Evolutionary conservation across 2,888 invertebrate genomes (phyloP), one percentile per base, ranked within the genome.

Genomic region (Mayetiola destructor): DNA sequence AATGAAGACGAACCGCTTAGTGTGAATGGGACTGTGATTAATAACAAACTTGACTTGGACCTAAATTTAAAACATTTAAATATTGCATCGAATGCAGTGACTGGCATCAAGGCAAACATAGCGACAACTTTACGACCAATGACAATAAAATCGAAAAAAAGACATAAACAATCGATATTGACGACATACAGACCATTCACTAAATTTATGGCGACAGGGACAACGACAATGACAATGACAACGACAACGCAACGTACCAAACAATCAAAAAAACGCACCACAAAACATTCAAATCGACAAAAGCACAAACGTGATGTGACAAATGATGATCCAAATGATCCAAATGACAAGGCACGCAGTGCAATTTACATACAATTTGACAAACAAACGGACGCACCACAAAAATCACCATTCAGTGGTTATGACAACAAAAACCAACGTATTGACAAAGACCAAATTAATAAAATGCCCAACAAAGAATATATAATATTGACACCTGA

Each of bases 41-140:
- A 76, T 62, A 80, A 80, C 67, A 80, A 80, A 75, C 73, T 80
- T 57, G 80, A 80, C 73, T 73, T 80, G 64, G 59, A 67, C 66
- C 70, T 71, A 66, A 9, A 66, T 67, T 59, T 65, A 65, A 59
- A 63, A 65, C 56, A 62, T 61, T 23, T 63, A 67, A 57, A 74
- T 69, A 55, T 69, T 66, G 63, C 70, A 65, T 58, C 69, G 66
- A 62, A 69, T 66, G 57, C 69, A 69, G 59, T 72, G 69, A 63
- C 73, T 64, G 62, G 72, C 66, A 42, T 71, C 72, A 55, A 63
- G 65, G 55, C 66, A 23, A 29, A 16, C 3, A 23, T 27, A 30
- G 2, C 9, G 23, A 23, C 21, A 21, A 55, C 23, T 4, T 10
- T 12, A 21, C 9, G 21, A 18, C 20, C 55, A 21, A 70, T 29